phyloP scores from a whole-genome alignment of 2,888 invertebrate species.

The Hirtodrosophila duncani region DNA sequence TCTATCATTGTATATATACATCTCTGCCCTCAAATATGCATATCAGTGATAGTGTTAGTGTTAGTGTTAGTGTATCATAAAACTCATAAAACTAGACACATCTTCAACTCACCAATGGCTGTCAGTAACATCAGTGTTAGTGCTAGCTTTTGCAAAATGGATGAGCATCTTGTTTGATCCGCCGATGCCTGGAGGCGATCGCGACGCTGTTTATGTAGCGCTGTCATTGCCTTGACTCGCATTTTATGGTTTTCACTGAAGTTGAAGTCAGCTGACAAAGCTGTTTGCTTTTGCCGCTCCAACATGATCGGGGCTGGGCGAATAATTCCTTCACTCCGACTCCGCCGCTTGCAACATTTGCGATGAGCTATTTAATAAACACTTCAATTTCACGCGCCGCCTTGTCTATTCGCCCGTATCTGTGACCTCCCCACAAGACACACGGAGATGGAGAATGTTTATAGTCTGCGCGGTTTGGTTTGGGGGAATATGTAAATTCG shows the following conservation, averaged over 20 bases:
- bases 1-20: too few relatives aligned
- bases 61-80: too few relatives aligned
- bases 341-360: conserved; percentile 46
- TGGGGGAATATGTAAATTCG: conserved; percentile 32
- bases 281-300: conserved; percentile 34
- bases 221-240: conserved; percentile 24
- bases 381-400: conserved; percentile 56
- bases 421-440: too few relatives aligned
- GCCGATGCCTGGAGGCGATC: conserved; percentile 18
- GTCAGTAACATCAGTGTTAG: too few relatives aligned
- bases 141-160: too few relatives aligned
- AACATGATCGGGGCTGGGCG: conserved; percentile 27
- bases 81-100: too few relatives aligned
- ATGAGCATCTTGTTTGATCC: too few relatives aligned
- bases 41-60: too few relatives aligned
- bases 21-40: too few relatives aligned
- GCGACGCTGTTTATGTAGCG: conserved; percentile 7
- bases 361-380: conserved; percentile 59
- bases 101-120: too few relatives aligned
- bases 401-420: conserved; percentile 20
- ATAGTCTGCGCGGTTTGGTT: conserved; percentile 15
- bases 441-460: conserved; percentile 16
- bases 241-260: conserved; percentile 29
- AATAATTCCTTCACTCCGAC: conserved; percentile 29
- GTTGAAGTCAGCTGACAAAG: conserved; percentile 34